A percentile compares a stretch with the other conserved stretches of the same genome.
Evolutionary conservation across 2,113 vertebrate genomes (phyloP).

Genomic region (Oncorhynchus tshawytscha): DNA sequence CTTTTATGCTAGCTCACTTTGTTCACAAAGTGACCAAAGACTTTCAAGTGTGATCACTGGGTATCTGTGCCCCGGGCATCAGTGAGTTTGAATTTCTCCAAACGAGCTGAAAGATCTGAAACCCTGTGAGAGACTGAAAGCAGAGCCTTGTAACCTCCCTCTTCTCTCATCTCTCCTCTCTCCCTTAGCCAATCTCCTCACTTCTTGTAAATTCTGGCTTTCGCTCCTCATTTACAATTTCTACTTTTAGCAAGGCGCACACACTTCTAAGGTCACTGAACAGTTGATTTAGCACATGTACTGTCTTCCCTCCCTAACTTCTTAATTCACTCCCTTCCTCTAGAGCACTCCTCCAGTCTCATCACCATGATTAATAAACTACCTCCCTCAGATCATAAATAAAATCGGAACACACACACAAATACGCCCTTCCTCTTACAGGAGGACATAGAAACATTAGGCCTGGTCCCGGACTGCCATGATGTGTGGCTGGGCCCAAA

Average conservation of each 20-base stretch:
- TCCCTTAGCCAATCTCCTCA: background rate
- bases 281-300: constrained; percentile 38
- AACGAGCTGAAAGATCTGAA: background rate
- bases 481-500: constrained; percentile 1
- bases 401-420: constrained; percentile 32
- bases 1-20: too few relatives aligned
- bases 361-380: constrained; percentile 47
- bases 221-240: background rate
- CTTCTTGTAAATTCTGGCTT: background rate
- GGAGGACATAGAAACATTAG: constrained; percentile 53
- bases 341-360: constrained; percentile 19
- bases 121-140: background rate
- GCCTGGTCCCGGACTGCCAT: constrained; percentile 29
- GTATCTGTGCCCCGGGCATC: background rate
- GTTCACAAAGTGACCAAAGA: background rate
- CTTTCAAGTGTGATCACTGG: background rate
- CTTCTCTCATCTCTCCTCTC: background rate
- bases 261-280: background rate
- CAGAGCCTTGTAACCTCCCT: background rate
- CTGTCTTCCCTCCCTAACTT: constrained; percentile 6
- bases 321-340: constrained; percentile 3
- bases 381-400: constrained; percentile 37
- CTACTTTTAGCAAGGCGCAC: background rate
- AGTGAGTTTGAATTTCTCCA: background rate
- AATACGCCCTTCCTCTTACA: constrained; percentile 53